Evolutionary conservation across 2,888 invertebrate species (phyloP).

Genomic region (Eupithecia dodoneata): DNA sequence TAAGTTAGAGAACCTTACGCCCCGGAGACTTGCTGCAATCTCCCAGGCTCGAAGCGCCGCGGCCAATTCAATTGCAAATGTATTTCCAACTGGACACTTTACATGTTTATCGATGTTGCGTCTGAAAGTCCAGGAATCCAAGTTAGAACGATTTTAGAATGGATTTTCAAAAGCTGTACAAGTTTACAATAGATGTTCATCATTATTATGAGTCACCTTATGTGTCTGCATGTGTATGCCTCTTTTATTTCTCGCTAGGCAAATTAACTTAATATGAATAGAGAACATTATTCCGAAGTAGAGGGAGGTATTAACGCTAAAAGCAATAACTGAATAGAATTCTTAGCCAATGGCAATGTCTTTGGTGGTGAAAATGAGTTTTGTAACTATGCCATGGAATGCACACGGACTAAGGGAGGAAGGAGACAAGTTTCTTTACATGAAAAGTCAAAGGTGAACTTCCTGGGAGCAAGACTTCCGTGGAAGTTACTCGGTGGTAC

Average conservation of each 20-base stretch:
- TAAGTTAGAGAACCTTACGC: slow-evolving; percentile 58
- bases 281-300: background rate
- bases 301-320: background rate
- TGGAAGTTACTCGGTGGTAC: background rate
- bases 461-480: background rate
- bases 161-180: background rate
- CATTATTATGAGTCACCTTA: background rate
- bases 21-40: slow-evolving; percentile 55
- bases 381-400: background rate
- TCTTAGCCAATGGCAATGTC: background rate
- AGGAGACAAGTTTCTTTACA: background rate
- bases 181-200: background rate
- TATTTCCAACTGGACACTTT: slow-evolving; percentile 43
- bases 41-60: slow-evolving; percentile 51
- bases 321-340: background rate
- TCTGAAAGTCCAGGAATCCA: slow-evolving; percentile 9
- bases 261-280: background rate
- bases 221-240: background rate
- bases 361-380: background rate
- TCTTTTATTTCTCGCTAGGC: background rate
- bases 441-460: slow-evolving; percentile 2
- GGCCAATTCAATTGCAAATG: slow-evolving; percentile 59
- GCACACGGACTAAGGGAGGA: background rate
- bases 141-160: slow-evolving; percentile 10
- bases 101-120: slow-evolving; percentile 48